Evolutionary conservation across 2,797 vertebrate species (phyloP).

Genomic region (Platalea minor): DNA sequence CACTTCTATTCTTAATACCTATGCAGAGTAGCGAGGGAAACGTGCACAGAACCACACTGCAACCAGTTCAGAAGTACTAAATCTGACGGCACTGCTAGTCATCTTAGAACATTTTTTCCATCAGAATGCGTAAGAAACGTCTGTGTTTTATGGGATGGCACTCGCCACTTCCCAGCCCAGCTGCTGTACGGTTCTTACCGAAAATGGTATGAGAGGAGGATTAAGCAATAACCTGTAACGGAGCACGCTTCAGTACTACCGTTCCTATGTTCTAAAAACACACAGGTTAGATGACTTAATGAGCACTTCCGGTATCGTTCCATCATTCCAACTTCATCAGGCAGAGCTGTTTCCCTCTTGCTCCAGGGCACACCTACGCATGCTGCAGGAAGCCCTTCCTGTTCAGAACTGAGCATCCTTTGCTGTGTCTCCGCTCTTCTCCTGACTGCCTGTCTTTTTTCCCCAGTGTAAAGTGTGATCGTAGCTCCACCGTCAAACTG

Average conservation of each 20-base stretch:
- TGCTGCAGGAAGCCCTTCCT: not conserved
- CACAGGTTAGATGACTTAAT: not conserved
- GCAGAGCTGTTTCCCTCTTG: not conserved
- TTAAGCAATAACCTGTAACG: not conserved
- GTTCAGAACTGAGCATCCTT: not conserved
- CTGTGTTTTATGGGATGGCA: not conserved
- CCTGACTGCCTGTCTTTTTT: not conserved
- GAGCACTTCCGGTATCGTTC: not conserved
- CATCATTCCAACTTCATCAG: not conserved
- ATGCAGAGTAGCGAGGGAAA: slow-evolving; percentile 28
- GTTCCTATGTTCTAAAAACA: not conserved
- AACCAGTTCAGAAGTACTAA: not conserved
- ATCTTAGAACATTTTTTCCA: not conserved
- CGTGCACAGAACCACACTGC: slow-evolving; percentile 8
- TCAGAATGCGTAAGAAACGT: not conserved
- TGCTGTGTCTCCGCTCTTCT: not conserved
- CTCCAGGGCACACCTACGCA: not conserved
- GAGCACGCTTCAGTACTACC: not conserved
- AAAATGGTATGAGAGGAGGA: not conserved
- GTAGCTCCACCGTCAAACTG: slow-evolving; percentile 18
- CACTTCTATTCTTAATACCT: not conserved
- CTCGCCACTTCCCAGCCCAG: not conserved
- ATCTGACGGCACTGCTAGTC: not conserved
- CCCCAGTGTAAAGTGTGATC: not conserved
- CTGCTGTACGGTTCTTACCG: not conserved